These are phyloP conservation scores for Fragum whitleyi DNA, from an alignment of 2,888 invertebrate species.

Conservation along the genomic window DNA sequence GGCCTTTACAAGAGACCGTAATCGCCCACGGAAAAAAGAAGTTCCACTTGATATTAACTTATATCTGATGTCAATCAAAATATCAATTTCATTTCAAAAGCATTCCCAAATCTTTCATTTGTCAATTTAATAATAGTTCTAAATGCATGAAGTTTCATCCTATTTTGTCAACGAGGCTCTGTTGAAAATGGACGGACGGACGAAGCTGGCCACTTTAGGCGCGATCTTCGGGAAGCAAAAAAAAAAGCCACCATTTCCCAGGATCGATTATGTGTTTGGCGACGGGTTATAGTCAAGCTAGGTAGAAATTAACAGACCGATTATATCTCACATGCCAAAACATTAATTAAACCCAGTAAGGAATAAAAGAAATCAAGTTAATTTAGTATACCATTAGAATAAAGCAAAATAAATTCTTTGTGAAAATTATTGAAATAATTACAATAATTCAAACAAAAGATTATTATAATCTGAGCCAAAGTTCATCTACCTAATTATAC, in stretches of 20 bases:
- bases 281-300: neutral
- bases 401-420: conserved; percentile 24
- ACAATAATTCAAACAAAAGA: conserved; percentile 23
- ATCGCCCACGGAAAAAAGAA: too few species aligned
- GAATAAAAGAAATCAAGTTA: conserved; percentile 11
- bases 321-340: conserved; percentile 4
- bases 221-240: neutral
- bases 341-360: conserved; percentile 22
- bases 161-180: too few species aligned
- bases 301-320: neutral
- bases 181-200: too few species aligned
- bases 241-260: neutral
- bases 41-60: too few species aligned
- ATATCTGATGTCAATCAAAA: too few species aligned
- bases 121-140: too few species aligned
- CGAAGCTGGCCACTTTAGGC: too few species aligned
- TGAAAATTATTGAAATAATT: conserved; percentile 24
- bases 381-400: conserved; percentile 17
- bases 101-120: too few species aligned
- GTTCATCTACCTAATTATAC: conserved; percentile 42
- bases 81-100: too few species aligned
- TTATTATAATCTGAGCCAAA: conserved; percentile 33
- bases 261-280: too few species aligned
- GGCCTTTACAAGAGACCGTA: too few species aligned
- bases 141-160: too few species aligned